These are phyloP conservation scores for Colletes latitarsis DNA, from an alignment of 1,140 invertebrate species.

Conservation along the genomic window DNA sequence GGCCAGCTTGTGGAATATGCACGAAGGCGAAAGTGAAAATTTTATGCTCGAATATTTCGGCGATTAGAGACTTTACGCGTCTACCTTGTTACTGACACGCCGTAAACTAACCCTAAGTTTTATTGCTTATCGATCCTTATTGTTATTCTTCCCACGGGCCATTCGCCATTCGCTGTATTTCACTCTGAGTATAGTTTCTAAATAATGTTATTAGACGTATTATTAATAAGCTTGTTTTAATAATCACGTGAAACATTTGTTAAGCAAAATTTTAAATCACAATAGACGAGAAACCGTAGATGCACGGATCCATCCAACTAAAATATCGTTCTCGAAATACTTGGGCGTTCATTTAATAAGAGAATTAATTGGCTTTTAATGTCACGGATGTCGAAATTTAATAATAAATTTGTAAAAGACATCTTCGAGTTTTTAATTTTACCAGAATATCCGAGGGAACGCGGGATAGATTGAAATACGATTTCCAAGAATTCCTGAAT, in stretches of 20 bases:
- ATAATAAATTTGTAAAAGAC: background rate
- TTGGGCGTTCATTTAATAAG: background rate
- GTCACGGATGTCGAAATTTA: background rate
- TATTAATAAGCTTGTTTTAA: background rate
- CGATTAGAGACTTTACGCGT: background rate
- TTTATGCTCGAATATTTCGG: background rate
- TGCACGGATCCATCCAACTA: too few relatives aligned
- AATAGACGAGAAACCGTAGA: too few relatives aligned
- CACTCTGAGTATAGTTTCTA: too few relatives aligned
- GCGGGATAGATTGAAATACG: too few relatives aligned
- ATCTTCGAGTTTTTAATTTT: background rate
- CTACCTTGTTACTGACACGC: constrained; percentile 2
- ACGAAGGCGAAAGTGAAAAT: constrained; percentile 8
- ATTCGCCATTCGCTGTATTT: background rate
- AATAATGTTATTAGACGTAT: background rate
- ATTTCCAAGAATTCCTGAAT: too few relatives aligned
- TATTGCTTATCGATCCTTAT: background rate
- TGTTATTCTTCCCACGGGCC: too few relatives aligned
- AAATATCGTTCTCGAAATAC: background rate
- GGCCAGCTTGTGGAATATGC: background rate
- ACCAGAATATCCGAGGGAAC: background rate
- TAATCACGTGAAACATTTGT: too few relatives aligned
- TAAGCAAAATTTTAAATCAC: too few relatives aligned
- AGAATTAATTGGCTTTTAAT: background rate
- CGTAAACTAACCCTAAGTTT: background rate